Percentiles rank a stretch among this genome's conserved stretches.
phyloP scores from a whole-genome alignment of 30 jellyfish, hydroid and myxozoan species.

The Phacellophora camtschatica region DNA sequence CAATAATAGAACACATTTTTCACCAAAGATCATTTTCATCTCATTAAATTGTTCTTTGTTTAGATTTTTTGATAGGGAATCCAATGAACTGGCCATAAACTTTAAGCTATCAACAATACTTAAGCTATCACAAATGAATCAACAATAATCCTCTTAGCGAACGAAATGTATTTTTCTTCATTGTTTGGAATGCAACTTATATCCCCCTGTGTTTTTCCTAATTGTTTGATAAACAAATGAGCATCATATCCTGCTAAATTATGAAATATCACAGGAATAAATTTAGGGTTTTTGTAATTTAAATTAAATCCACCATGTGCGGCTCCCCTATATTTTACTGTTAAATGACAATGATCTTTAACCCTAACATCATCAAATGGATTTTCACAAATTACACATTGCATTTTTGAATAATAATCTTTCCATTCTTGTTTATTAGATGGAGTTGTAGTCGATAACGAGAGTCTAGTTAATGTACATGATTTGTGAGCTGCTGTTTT shows the following conservation, averaged over 20 bases:
- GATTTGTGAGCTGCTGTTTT: not conserved
- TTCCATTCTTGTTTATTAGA: not conserved
- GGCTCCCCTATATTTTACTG: slow-evolving; percentile 67
- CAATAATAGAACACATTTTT: no score
- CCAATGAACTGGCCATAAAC: not conserved
- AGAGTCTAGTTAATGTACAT: not conserved
- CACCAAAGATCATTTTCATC: not conserved
- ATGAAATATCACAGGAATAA: slow-evolving; percentile 37
- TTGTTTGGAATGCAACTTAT: slow-evolving; percentile 31
- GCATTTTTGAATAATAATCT: not conserved
- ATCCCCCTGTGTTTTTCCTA: not conserved
- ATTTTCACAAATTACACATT: not conserved
- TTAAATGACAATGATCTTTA: slow-evolving; percentile 55
- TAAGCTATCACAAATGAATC: not conserved
- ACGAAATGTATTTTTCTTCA: slow-evolving; percentile 28
- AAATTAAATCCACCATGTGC: slow-evolving; percentile 47
- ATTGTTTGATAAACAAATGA: slow-evolving; percentile 46
- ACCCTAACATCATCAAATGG: not conserved
- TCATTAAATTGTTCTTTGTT: not conserved
- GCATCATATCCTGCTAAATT: slow-evolving; percentile 56
- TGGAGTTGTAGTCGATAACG: not conserved
- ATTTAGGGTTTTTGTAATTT: slow-evolving; percentile 4
- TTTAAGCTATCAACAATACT: not conserved
- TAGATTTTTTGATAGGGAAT: not conserved
- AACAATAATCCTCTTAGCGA: not conserved